Percentiles rank a stretch among this genome's conserved stretches.
phyloP scores from a whole-genome alignment of 2,797 vertebrate genomes.

The Tenualosa ilisha region DNA sequence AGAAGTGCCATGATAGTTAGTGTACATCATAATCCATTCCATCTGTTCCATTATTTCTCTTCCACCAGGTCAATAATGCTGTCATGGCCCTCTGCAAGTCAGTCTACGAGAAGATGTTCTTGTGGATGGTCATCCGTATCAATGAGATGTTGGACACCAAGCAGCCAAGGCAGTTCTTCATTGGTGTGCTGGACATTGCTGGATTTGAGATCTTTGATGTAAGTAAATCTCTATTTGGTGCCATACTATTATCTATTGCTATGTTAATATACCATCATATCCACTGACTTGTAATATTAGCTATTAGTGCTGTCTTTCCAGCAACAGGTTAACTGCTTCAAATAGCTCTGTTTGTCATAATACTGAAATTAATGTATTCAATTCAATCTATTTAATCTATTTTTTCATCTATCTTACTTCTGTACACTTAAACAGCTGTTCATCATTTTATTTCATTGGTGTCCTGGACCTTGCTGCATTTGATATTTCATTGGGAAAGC shows the following conservation, averaged over 20 bases:
- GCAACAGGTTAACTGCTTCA: conserved; percentile 59
- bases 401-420: neutral
- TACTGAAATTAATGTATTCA: too few relatives aligned
- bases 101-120: conserved; percentile 85
- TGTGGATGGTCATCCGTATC: conserved; percentile 85
- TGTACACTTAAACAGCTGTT: too few relatives aligned
- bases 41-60: too few relatives aligned
- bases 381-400: too few relatives aligned
- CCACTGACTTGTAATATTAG: too few relatives aligned
- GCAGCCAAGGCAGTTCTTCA: conserved; percentile 78
- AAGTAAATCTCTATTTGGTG: too few relatives aligned
- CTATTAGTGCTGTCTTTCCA: too few relatives aligned
- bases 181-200: conserved; percentile 83
- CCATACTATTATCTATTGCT: too few relatives aligned
- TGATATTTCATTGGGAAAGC: conserved; percentile 80
- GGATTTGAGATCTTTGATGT: conserved; percentile 88
- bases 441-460: conserved; percentile 60
- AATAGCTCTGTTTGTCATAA: too few relatives aligned
- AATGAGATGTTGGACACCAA: conserved; percentile 86
- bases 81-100: conserved; percentile 81
- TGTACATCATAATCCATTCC: too few relatives aligned
- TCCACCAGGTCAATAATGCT: conserved; percentile 79
- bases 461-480: conserved; percentile 85
- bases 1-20: too few relatives aligned
- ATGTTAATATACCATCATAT: too few relatives aligned